A percentile compares a stretch with the other conserved stretches of the same genome.
These are phyloP conservation scores for Etia nguti DNA, from an alignment of 2,113 vertebrate species.

Conservation along the genomic window DNA sequence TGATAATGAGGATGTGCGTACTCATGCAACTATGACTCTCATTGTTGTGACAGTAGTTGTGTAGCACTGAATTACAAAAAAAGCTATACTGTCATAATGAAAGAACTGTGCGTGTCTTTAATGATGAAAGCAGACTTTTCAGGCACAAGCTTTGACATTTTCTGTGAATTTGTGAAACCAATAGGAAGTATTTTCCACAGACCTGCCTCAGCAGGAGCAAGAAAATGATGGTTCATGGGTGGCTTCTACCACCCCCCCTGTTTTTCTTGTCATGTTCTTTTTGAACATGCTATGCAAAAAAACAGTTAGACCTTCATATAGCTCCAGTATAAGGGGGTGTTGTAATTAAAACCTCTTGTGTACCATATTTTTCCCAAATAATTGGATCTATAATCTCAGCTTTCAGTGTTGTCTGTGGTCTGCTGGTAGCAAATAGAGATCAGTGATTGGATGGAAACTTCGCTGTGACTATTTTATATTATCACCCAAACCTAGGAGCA, in stretches of 20 bases:
- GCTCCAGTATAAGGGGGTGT: not conserved
- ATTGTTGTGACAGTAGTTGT: not conserved
- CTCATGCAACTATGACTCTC: not conserved
- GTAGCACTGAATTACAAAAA: not conserved
- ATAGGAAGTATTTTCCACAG: not conserved
- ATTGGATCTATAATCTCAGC: not conserved
- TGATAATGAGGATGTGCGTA: conserved; percentile 46
- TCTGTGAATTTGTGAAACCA: not conserved
- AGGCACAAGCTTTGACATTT: not conserved
- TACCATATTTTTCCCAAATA: not conserved
- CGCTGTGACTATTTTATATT: not conserved
- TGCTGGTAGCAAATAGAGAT: not conserved
- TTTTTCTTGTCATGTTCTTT: not conserved
- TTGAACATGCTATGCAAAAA: not conserved
- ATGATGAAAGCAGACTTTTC: not conserved
- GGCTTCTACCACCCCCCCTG: not conserved
- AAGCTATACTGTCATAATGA: not conserved
- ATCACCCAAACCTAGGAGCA: not conserved
- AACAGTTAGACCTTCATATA: not conserved
- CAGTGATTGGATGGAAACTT: not conserved
- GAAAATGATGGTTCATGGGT: not conserved
- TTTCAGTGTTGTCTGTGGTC: not conserved
- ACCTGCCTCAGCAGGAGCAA: not conserved
- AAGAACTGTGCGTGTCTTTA: not conserved
- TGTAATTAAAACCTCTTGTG: not conserved